Base-by-base conservation (phyloP, 2,888 invertebrate species). In the Podotricha telesiphe region DNA sequence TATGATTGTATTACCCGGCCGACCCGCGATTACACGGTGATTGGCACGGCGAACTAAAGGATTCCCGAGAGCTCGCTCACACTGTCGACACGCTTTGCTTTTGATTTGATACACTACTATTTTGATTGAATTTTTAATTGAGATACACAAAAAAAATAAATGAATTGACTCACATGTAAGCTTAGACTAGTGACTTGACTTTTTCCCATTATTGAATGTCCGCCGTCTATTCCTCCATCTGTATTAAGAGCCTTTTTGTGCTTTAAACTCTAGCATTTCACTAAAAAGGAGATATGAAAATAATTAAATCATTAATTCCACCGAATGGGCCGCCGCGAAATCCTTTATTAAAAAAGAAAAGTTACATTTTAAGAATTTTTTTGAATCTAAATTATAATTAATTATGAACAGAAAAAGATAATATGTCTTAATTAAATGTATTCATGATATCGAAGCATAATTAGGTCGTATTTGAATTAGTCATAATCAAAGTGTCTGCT, bases 1-100 rank as follows among this genome's bases (percentile, higher is more conserved):
- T 62, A 8, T 71, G 68, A 70, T 59, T 73, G 79, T 80, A 78
- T 79, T 40, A 20, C 50, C 70, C 74, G n/a, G 77, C 76, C 51
- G 77, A 77, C 73, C 76, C 72, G 74, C 77, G 82, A 87, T 87
- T 84, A 82, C 82, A 86, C 80, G 83, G 82, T 75, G 74, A 80
- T 83, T 81, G 78, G 81, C 80, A 78, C 80, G 80, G 79, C 77
- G 70, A 65, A 63, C 65, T 66, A 42, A 72, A 68, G 62, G 58
- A 66, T 66, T 66, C 63, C 40, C 37, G 65, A 66, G 63, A 62
- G 68, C 65, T 58, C 63, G 63, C 68, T 22, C 70, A 67, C 69
- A 67, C 48, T 34, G 48, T 62, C 62, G 69, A 65, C 69, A 70
- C 69, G 72, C 72, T 72, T 62, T 69, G 71, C 67, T 72, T 73